Base-by-base conservation (phyloP, 2,888 invertebrate species). In the Pheosia gnoma region DNA sequence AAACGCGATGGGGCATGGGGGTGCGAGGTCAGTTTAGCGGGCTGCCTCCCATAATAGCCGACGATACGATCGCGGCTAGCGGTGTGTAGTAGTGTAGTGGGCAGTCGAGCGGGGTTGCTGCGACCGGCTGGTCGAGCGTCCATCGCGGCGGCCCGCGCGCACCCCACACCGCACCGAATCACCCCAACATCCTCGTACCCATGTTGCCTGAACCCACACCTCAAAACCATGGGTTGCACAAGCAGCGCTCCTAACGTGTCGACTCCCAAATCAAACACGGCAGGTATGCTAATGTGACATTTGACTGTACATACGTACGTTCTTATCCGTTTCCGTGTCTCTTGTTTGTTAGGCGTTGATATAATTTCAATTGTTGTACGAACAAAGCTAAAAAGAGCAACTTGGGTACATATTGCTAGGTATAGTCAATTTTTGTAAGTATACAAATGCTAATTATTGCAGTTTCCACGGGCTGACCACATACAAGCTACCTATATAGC, bases 1-100 rank as follows among this genome's bases (percentile, higher is more conserved):
- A 92, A 93, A 91, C 91, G 91, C 90, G 90, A 91, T 87, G 91
- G 92, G 93, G 93, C 90, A 91, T 87, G 91, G 92, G 93, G 93
- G 90, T 89, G 91, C 92, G 92, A 93, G 93, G 93, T 93, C 93
- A 90, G 87, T 85, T 85, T 86, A 88, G 90, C 87, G 85, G 86
- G 86, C 86, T 86, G 85, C 90, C 90, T 88, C 83, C 90, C 84
- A 84, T 90, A 89, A 88, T 88, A 87, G 85, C 85, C 79, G 79
- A 85, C 89, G 93, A 92, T 93, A 92, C 89, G 84, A 92, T 93
- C 93, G 73, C 57, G 65, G 66, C 62, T 63, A 51, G 51, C n/a
- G 66, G 36, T 11, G 54, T 38, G 66, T 56, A 67, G 75, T 67
- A 65, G 66, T 60, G 64, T 61, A 65, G 57, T 70, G 72, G 71